A percentile compares a stretch with the other conserved stretches of the same genome.
Conservation (phyloP, 2,888 invertebrate species). For the Diarsia rubi region DNA sequence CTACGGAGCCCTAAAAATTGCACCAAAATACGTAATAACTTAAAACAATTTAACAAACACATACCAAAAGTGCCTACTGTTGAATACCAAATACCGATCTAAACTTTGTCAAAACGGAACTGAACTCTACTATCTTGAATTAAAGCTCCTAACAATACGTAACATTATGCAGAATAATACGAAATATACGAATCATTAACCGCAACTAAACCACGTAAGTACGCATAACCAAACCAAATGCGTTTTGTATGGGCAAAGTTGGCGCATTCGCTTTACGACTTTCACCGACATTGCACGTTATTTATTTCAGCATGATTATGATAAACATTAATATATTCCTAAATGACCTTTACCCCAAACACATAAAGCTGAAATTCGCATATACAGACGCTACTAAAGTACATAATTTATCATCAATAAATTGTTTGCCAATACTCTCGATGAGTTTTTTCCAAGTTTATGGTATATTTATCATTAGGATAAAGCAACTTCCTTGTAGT, state of each 20-base stretch:
- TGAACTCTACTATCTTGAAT: not conserved
- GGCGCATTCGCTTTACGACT: conserved; percentile 38
- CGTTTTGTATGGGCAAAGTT: conserved; percentile 41
- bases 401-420: conserved; percentile 50
- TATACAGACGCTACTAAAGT: conserved; percentile 2
- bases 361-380: conserved; percentile 30
- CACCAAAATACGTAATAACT: not conserved
- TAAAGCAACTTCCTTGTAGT: conserved; percentile 37
- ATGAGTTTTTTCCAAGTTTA: conserved; percentile 57
- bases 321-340: not conserved
- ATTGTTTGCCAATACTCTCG: conserved; percentile 50
- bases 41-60: not conserved
- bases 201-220: not conserved
- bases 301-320: conserved; percentile 30
- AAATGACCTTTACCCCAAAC: conserved; percentile 13
- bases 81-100: not conserved
- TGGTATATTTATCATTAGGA: conserved; percentile 53
- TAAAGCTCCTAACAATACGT: not conserved
- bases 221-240: conserved; percentile 24
- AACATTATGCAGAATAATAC: not conserved
- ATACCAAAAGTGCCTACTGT: not conserved
- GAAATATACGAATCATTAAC: conserved; percentile 19
- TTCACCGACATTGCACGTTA: conserved; percentile 27
- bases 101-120: not conserved
- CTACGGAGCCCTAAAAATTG: too few species aligned